A percentile compares a stretch with the other conserved stretches of the same genome.
Conservation (phyloP, 2,888 invertebrate genomes). For the Eristalis pertinax region DNA sequence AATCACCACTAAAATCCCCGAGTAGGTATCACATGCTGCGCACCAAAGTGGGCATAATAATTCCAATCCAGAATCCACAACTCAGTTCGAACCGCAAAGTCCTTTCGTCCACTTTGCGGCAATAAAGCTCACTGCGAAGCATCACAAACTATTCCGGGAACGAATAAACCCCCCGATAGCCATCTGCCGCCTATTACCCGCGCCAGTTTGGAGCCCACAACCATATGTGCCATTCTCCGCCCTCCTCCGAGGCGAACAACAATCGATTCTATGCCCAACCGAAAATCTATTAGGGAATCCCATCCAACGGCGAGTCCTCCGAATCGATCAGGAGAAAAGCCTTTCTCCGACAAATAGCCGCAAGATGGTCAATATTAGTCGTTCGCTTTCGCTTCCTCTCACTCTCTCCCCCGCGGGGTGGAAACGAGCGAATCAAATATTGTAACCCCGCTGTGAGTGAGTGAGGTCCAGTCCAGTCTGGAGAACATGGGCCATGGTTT, state of each 20-base stretch:
- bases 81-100: background rate
- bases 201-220: background rate
- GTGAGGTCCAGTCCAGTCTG: background rate
- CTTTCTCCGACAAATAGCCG: slow-evolving; percentile 44
- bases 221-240: background rate
- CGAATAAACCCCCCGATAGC: background rate
- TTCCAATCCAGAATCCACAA: background rate
- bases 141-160: background rate
- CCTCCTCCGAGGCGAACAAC: background rate
- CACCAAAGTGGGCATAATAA: background rate
- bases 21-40: background rate
- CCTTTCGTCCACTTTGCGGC: slow-evolving; percentile 1
- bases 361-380: slow-evolving; percentile 61
- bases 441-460: slow-evolving; percentile 19
- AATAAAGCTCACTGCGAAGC: background rate
- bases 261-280: background rate
- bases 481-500: slow-evolving; percentile 1
- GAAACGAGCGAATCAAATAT: background rate
- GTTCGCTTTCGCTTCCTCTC: background rate
- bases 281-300: background rate
- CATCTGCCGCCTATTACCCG: background rate
- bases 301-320: slow-evolving; percentile 11
- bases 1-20: background rate
- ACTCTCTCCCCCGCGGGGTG: background rate
- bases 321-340: slow-evolving; percentile 49